Evolutionary conservation across 2,888 invertebrate species (phyloP), one percentile per base, ranked within the genome.

Genomic region (Latrodectus elegans): DNA sequence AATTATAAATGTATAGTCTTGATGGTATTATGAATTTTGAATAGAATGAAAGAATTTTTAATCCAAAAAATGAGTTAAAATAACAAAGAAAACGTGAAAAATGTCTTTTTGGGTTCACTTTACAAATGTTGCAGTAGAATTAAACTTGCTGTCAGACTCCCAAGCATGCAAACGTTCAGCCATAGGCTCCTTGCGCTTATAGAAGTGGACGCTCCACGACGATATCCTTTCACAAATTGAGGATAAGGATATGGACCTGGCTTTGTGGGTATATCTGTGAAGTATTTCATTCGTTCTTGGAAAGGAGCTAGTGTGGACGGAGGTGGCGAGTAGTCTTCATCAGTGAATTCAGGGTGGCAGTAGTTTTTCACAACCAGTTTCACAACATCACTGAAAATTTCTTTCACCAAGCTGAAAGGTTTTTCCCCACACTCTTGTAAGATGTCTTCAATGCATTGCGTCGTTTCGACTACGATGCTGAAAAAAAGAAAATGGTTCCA

Each of bases 361-460:
- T 83, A 83, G 22, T 78, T 70, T 9, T 22, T 70, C 60, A 88
- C 77, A 12, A 78, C 82, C 3, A 74, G n/a, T 17, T 70, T 73
- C 26, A 88, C 64, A 6, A 88, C 74, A 64, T 88, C 87, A 3
- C 68, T 64, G 12, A 82, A 73, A 12, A 88, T 83, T n/a, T 88
- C 87, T 68, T 83, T 83, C 2, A 74, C 71, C 26, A 88, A 67
- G 15, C 67, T 53, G 78, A 88, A 88, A 15, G 87, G 82, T 2
- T 79, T 67, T 1, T 77, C 68, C 11, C 87, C 87, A 49, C 87
- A 88, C 53, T 64, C 67, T 3, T 78, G 87, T 4, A 88, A 67
- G n/a, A 60, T 88, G 38, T 88, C 83, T 60, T 88, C 87, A 11
- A 88, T 68, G 49, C 87, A 88, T 17, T 88, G 87, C 22, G 82